phyloP scores from a whole-genome alignment of 2,888 invertebrate species.

The Eupithecia insigniata region DNA sequence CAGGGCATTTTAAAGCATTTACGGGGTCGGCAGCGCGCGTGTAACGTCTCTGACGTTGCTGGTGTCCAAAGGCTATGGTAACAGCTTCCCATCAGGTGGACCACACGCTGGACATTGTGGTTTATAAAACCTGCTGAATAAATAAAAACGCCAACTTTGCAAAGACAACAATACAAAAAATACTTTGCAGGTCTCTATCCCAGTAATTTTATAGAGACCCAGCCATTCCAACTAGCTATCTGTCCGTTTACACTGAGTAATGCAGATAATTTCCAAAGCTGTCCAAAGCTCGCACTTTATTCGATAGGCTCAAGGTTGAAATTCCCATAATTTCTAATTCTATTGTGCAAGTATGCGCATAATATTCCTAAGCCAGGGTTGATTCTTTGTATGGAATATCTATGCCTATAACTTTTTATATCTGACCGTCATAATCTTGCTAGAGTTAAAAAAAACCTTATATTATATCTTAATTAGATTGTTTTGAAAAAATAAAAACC shows the following conservation, averaged over 20 bases:
- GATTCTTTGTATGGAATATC: not conserved
- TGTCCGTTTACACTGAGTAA: constrained; percentile 45
- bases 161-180: not conserved
- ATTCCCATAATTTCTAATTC: constrained; percentile 39
- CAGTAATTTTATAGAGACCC: constrained; percentile 48
- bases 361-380: constrained; percentile 29
- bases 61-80: no score
- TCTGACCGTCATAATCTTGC: not conserved
- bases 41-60: no score
- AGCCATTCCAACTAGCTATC: constrained; percentile 40
- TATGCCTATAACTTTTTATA: not conserved
- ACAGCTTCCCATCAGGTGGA: no score
- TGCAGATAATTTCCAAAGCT: constrained; percentile 41
- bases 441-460: not conserved
- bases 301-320: constrained; percentile 39
- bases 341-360: constrained; percentile 40
- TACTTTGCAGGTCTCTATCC: constrained; percentile 5
- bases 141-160: not conserved
- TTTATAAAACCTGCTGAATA: no score
- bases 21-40: no score
- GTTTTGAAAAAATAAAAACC: no score
- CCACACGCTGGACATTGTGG: no score
- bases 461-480: no score
- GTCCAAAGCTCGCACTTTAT: constrained; percentile 37
- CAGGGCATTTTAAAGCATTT: no score